Evolutionary conservation across 2,888 invertebrate genomes (phyloP), one percentile per base, ranked within the genome.

Genomic region (Tenthredo amoena): DNA sequence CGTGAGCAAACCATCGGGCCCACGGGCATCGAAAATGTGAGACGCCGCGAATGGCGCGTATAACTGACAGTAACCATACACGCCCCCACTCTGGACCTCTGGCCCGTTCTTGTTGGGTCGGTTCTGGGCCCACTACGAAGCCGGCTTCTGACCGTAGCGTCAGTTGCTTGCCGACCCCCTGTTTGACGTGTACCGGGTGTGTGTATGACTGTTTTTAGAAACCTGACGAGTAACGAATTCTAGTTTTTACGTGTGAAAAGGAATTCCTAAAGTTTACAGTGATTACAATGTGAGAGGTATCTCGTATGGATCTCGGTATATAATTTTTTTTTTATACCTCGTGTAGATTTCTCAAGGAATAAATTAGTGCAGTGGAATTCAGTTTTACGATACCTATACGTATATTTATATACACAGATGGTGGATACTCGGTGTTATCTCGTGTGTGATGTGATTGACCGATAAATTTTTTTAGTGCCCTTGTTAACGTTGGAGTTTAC

Each of bases 401-500:
- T 9, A 15, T 55, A 55, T 18, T 18, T 43, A 47, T 47, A 47
- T 47, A 47, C 6, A 68, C 68, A 31, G 68, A 7, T 68, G 15
- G 68, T 62, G 62, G 21, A 21, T 21, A n/a, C n/a, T 18, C 31
- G 50, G 77, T 77, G 77, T 31, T 55, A 77, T 77, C 10, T 18
- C 50, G 21, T 12, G 55, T 50, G 55, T 68, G 68, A 18, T 74
- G 43, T 74, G 43, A 74, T 74, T 74, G 74, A 43, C 5, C 74
- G 21, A 43, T 12, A 31, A 68, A 34, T 34, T 4, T 68, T 68
- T 21, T 37, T 18, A 58, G 62, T 58, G 68, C 43, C 26, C 34
- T 47, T 12, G 26, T 83, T 83, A 62, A 40, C 26, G 21, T 37
- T 87, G 81, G 86, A 86, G 86, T 86, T 85, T 58, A 79, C 81